These are phyloP conservation scores for Conus betulinus DNA, from an alignment of 1,140 invertebrate species.

Conservation along the genomic window DNA sequence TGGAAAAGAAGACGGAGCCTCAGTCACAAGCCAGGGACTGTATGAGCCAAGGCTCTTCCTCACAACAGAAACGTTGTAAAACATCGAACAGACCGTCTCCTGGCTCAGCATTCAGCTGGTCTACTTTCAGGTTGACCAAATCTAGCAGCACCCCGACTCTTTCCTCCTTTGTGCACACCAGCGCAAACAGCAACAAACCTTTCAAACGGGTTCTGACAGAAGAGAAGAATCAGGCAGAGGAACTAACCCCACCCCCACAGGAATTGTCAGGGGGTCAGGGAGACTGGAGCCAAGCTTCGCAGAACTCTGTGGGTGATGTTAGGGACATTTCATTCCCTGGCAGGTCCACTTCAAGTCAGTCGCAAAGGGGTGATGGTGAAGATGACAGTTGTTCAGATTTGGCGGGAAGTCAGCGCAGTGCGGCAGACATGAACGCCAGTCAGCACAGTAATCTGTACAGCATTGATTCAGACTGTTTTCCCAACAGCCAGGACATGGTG, in stretches of 20 bases:
- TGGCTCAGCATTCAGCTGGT: constrained; percentile 32
- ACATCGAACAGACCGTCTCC: neutral
- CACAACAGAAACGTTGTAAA: neutral
- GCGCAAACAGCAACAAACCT: neutral
- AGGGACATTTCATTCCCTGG: neutral
- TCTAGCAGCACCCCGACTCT: constrained; percentile 3
- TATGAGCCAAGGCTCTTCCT: neutral
- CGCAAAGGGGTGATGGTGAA: neutral
- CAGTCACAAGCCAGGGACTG: neutral
- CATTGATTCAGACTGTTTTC: constrained; percentile 20
- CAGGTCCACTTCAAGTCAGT: too few species aligned
- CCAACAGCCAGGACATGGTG: constrained; percentile 31
- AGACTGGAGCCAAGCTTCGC: neutral
- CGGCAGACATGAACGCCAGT: neutral
- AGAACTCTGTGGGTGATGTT: neutral
- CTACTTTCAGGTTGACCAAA: constrained; percentile 26
- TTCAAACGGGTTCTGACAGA: constrained; percentile 3
- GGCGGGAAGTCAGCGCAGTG: neutral
- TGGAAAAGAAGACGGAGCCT: neutral
- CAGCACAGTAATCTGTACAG: constrained; percentile 32
- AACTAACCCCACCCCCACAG: neutral
- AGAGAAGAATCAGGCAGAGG: neutral
- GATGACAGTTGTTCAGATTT: neutral
- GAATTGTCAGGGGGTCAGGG: neutral
- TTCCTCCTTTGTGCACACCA: neutral